Conservation (phyloP, 2,797 vertebrate species). For the Poeciliopsis infans region DNA sequence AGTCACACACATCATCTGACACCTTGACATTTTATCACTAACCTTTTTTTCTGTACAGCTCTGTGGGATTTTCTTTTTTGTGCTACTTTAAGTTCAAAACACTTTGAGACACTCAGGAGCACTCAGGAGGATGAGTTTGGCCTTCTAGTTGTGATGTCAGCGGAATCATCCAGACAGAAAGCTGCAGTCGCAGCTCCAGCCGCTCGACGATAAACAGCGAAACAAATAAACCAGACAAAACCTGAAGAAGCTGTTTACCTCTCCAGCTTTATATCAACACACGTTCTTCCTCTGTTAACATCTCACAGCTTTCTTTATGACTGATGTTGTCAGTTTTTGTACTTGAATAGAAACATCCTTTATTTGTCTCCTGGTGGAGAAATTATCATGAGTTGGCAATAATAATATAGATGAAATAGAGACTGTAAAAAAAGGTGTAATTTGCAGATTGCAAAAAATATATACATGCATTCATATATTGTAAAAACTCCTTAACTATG, state of each 20-base stretch:
- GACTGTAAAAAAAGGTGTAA: not conserved
- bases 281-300: not conserved
- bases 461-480: not conserved
- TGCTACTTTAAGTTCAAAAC: slow-evolving; percentile 26
- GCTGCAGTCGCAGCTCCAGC: not conserved
- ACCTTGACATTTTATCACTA: slow-evolving; percentile 3
- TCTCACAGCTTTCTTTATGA: too few relatives aligned
- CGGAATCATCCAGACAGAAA: slow-evolving; percentile 2
- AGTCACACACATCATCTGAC: not conserved
- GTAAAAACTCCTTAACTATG: not conserved
- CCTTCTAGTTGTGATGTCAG: slow-evolving; percentile 22
- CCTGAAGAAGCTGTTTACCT: not conserved
- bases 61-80: slow-evolving; percentile 13
- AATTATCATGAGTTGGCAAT: not conserved
- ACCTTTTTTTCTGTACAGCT: not conserved
- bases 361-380: not conserved
- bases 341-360: not conserved
- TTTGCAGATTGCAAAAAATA: not conserved
- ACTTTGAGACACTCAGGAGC: slow-evolving; percentile 32
- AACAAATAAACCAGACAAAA: not conserved
- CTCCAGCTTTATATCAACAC: not conserved
- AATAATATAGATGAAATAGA: not conserved
- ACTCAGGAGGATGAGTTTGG: slow-evolving; percentile 31
- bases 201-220: not conserved
- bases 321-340: too few relatives aligned